Base-by-base conservation (phyloP, 2,888 invertebrate species). In the Calameuta filiformis region DNA sequence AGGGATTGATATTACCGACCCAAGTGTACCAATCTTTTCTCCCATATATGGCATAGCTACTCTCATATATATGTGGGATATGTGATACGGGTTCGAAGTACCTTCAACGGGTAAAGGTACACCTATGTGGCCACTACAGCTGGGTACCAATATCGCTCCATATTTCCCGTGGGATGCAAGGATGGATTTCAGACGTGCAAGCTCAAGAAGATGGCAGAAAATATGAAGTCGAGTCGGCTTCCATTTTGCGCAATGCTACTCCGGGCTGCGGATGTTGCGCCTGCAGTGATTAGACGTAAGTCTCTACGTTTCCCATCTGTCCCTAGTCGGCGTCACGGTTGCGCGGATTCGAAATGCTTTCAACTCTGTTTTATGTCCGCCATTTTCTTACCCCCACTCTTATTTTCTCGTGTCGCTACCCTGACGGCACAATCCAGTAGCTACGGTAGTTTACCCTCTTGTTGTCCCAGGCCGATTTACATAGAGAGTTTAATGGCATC, bases 131-230 rank as follows among this genome's bases (percentile, higher is more conserved):
- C 75, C 75, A 80, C 35, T 74, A 78, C 74, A 73, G 75, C 69
- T 68, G 76, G 76, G 78, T 79, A 79, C 79, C 77, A 77, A 77
- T 80, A 79, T 78, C 56, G 79, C 80, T 78, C 79, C 80, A 81
- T 83, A 83, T 84, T 83, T 84, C 82, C 83, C 81, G 73, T 35
- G 84, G 81, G 79, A 80, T 71, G 71, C n/a, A 74, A 71, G 31
- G 31, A 31, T 71, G 71, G 33, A 71, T 71, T 71, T 15, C 71
- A 34, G 71, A 71, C 34, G 71, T 71, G 71, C 71, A 34, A 71
- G 56, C 56, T 1, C 34, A 23, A 34, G 33, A 34, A 31, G 33
- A 71, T 71, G 33, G 34, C 31, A 71, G 31, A 71, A 71, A 34
- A 34, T 34, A 34, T 71, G 71, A 15, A 71, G 71, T 2, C 71